Evolutionary conservation across 2,113 vertebrate genomes (phyloP).

Genomic region (Clupea harengus): DNA sequence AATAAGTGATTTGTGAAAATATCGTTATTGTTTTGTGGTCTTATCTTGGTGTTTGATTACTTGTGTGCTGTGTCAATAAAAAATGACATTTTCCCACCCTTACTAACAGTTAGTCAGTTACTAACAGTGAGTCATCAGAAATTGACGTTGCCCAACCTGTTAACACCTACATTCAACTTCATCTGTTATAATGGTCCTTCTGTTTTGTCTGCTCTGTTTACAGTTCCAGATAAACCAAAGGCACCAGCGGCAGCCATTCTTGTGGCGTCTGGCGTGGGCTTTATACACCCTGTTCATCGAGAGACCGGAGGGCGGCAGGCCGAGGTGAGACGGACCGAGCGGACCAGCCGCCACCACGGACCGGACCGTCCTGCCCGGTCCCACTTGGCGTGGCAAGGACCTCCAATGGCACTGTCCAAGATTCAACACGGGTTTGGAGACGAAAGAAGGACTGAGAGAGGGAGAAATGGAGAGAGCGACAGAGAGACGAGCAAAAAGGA

Average conservation of each 20-base stretch:
- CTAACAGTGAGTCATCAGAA: background rate
- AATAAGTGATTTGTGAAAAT: background rate
- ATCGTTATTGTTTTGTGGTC: background rate
- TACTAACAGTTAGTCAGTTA: background rate
- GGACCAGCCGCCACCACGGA: background rate
- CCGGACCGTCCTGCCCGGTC: constrained; percentile 32
- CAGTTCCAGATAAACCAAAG: constrained; percentile 78
- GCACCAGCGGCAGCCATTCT: constrained; percentile 67
- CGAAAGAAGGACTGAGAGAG: constrained; percentile 24
- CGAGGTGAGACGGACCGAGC: constrained; percentile 61
- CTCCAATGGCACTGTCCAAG: constrained; percentile 69
- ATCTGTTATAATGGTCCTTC: constrained; percentile 1
- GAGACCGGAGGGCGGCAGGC: constrained; percentile 50
- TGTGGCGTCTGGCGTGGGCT: constrained; percentile 69
- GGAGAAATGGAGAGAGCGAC: background rate
- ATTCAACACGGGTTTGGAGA: constrained; percentile 70
- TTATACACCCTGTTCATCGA: constrained; percentile 69
- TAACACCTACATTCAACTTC: background rate
- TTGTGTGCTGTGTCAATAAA: background rate
- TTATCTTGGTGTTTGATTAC: background rate
- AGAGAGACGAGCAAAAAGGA: constrained; percentile 11
- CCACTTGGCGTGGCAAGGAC: constrained; percentile 39
- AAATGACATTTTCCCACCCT: background rate
- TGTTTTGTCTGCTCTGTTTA: constrained; percentile 47
- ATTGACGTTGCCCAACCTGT: background rate